Percentiles rank a stretch among this genome's conserved stretches.
phyloP scores from a whole-genome alignment of 2,888 invertebrate species.

The Blastobasis lacticolella region DNA sequence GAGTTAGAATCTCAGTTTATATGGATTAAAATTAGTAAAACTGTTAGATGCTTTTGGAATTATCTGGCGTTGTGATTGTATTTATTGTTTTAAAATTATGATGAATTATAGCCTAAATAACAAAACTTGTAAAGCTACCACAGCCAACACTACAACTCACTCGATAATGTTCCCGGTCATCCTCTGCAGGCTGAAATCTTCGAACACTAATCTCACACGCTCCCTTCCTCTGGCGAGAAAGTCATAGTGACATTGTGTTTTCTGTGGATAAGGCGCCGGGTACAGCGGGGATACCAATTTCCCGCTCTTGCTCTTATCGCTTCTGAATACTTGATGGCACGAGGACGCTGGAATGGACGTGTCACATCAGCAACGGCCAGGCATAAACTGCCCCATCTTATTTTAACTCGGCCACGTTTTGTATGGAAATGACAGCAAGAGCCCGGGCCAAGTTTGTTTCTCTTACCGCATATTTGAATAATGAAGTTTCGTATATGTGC shows the following conservation, averaged over 20 bases:
- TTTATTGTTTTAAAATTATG: no score
- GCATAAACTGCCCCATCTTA: neutral
- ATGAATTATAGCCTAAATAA: no score
- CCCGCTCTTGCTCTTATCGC: conserved; percentile 86
- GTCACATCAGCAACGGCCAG: conserved; percentile 12
- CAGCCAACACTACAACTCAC: conserved; percentile 58
- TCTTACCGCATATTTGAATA: no score
- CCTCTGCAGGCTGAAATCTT: conserved; percentile 86
- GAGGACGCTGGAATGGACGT: conserved; percentile 76
- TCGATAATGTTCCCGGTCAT: conserved; percentile 75
- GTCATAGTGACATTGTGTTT: conserved; percentile 90
- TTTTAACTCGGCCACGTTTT: no score
- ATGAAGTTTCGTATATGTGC: no score
- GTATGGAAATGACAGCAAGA: no score
- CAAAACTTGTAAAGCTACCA: no score
- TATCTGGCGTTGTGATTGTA: no score
- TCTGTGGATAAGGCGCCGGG: conserved; percentile 84
- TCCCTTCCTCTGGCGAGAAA: conserved; percentile 90
- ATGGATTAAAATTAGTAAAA: no score
- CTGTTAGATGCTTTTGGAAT: no score
- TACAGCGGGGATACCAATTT: conserved; percentile 88
- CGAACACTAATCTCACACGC: conserved; percentile 86
- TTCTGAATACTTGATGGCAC: conserved; percentile 84
- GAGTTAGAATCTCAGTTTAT: no score
- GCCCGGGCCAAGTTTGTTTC: no score